Evolutionary conservation across 2,797 vertebrate species (phyloP).

Genomic region (Gila robusta): DNA sequence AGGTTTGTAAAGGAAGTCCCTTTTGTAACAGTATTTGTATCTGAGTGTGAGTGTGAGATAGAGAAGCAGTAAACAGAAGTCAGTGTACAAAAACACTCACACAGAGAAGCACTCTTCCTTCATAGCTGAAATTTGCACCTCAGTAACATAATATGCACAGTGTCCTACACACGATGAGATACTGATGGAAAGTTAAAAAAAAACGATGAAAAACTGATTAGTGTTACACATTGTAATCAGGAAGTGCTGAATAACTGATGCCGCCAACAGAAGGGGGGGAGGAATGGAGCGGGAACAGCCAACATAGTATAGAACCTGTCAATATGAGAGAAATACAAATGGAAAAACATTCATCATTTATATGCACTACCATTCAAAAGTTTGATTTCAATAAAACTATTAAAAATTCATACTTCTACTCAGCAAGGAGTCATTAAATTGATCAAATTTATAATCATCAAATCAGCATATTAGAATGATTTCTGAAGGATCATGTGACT

Average conservation of each 20-base stretch:
- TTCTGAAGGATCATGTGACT: neutral
- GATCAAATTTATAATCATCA: neutral
- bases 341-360: neutral
- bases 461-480: neutral
- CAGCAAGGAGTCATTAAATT: neutral
- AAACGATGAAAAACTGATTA: neutral
- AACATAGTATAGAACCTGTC: slow-evolving; percentile 81
- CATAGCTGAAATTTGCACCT: slow-evolving; percentile 4
- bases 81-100: neutral
- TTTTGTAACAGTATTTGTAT: neutral
- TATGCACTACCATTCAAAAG: neutral
- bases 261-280: slow-evolving; percentile 75
- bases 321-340: neutral
- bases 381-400: neutral
- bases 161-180: slow-evolving; percentile 11
- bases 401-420: neutral
- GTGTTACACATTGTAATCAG: slow-evolving; percentile 80
- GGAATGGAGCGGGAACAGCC: slow-evolving; percentile 84
- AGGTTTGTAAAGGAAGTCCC: neutral
- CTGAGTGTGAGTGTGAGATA: neutral
- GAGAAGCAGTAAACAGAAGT: slow-evolving; percentile 7
- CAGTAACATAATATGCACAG: slow-evolving; percentile 32
- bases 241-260: slow-evolving; percentile 81
- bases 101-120: slow-evolving; percentile 10
- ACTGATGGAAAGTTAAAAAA: slow-evolving; percentile 16